Conservation (phyloP, 1,140 invertebrate species). For the Geopemphigus sp. region DNA sequence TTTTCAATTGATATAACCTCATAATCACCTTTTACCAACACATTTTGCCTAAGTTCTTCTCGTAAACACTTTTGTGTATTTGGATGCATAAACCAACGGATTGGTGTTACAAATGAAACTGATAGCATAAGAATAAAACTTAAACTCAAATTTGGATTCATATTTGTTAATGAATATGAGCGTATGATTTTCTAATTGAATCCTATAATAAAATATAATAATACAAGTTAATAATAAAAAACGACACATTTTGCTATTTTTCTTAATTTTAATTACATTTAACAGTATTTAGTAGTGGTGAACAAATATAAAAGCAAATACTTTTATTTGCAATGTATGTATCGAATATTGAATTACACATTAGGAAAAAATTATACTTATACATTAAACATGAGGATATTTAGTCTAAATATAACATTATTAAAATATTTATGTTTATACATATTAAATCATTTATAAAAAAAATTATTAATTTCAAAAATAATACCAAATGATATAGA, state of each 20-base stretch:
- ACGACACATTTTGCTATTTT: not conserved
- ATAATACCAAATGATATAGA: no score
- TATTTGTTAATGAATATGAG: not conserved
- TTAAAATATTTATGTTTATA: no score
- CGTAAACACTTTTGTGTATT: slow-evolving; percentile 90
- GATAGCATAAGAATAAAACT: slow-evolving; percentile 13
- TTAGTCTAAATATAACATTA: no score
- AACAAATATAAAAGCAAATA: no score
- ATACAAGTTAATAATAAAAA: not conserved
- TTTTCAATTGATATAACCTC: slow-evolving; percentile 82
- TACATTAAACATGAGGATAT: no score
- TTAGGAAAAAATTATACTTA: no score
- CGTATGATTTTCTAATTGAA: not conserved
- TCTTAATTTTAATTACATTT: no score
- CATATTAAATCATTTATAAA: no score
- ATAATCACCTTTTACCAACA: slow-evolving; percentile 94
- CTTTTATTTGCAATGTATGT: no score
- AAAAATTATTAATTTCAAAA: no score
- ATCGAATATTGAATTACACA: no score
- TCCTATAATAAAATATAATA: slow-evolving; percentile 6
- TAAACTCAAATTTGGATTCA: slow-evolving; percentile 1
- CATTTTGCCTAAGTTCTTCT: slow-evolving; percentile 95
- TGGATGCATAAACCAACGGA: slow-evolving; percentile 62
- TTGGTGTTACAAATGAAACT: slow-evolving; percentile 18
- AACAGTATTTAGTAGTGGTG: no score